Percentiles rank a stretch among this genome's conserved stretches.
Evolutionary conservation across 1,140 invertebrate genomes (phyloP).

Genomic region (Musca vetustissima): DNA sequence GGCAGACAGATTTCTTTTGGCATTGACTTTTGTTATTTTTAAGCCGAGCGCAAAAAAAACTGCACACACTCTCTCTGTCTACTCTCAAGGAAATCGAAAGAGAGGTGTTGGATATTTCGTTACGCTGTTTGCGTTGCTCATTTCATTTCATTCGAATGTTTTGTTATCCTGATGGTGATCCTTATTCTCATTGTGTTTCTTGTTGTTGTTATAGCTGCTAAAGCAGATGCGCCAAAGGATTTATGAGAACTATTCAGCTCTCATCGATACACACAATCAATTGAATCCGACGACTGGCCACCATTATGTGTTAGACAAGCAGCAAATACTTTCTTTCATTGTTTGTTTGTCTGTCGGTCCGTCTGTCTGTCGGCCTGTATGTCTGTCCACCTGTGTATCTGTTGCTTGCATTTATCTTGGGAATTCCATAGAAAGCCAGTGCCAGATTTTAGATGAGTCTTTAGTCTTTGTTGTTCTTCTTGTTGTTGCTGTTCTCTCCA

Average conservation of each 20-base stretch:
- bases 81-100: background rate
- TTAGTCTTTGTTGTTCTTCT: background rate
- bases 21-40: conserved; percentile 9
- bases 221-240: conserved; percentile 19
- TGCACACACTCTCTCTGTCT: too few species aligned
- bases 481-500: background rate
- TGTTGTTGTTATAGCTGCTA: background rate
- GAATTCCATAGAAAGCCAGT: conserved; percentile 15
- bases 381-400: too few species aligned
- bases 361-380: too few species aligned
- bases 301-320: too few species aligned
- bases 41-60: background rate
- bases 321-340: background rate
- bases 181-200: too few species aligned
- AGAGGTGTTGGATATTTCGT: background rate
- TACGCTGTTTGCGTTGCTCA: conserved; percentile 1
- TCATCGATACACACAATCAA: too few species aligned
- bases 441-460: conserved; percentile 12
- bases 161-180: background rate
- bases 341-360: background rate
- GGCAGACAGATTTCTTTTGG: background rate
- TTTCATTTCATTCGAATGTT: background rate
- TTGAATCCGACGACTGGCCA: too few species aligned
- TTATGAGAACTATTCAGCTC: background rate
- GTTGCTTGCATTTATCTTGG: background rate